Conservation (phyloP, 1,140 invertebrate genomes). For the Trinorchestia longiramus region DNA sequence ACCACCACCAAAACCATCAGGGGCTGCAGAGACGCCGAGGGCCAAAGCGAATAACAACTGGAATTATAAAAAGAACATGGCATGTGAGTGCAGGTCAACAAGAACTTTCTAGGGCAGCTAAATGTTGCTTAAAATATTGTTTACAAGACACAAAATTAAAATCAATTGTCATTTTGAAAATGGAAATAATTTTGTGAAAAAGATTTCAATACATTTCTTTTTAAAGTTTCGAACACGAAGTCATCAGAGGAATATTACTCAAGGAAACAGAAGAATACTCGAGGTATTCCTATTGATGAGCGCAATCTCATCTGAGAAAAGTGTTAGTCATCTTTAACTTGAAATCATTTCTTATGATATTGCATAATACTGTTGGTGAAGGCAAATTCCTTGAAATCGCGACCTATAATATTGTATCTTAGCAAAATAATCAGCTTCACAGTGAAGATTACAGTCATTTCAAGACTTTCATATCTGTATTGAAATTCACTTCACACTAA, state of each 20-base stretch:
- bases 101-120: neutral
- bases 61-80: neutral
- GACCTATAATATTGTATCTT: too few relatives aligned
- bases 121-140: neutral
- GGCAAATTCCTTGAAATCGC: too few relatives aligned
- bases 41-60: slow-evolving; percentile 27
- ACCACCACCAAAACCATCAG: slow-evolving; percentile 39
- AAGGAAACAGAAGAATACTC: neutral
- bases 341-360: too few relatives aligned
- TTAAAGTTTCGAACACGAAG: neutral
- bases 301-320: neutral
- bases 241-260: neutral
- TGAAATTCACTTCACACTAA: too few relatives aligned
- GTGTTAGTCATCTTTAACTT: too few relatives aligned
- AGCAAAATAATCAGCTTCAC: too few relatives aligned
- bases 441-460: too few relatives aligned
- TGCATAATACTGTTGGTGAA: too few relatives aligned
- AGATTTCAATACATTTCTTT: neutral
- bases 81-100: neutral
- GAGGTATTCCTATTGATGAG: neutral
- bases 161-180: neutral
- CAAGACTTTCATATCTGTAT: too few relatives aligned
- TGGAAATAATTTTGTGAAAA: neutral
- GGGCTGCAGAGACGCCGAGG: neutral
- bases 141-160: neutral